Evolutionary conservation across 2,797 vertebrate genomes (phyloP), one percentile per base, ranked within the genome.

Genomic region (Sciaenops ocellatus): DNA sequence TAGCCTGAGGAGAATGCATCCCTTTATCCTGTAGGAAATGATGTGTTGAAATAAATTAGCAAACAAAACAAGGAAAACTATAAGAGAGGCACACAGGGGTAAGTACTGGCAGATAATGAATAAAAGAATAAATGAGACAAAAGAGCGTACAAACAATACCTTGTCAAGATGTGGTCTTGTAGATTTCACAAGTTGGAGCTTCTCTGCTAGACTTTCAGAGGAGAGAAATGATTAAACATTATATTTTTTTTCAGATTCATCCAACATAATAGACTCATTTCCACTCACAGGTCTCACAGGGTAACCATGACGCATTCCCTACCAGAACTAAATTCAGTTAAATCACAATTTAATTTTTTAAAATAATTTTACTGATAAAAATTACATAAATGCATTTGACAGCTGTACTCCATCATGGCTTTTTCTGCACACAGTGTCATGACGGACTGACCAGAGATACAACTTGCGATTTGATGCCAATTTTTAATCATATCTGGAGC

Each of bases 131-230:
- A 16, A 63, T 3, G 16, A 66, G 52, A 47, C 46, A 16, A 38
- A 11, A n/a, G 57, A 41, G 38, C 22, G 38, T 5, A 18, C 1
- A 26, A 56, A 76, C 73, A 30, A 91, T 97, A 98, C 97, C 97
- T 98, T 96, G 94, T 98, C 97, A 48, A 98, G 95, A 85, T 98
- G 97, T 2, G 95, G 94, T 5, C 88, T 92, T 22, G 90, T 85
- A 60, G 93, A 73, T 89, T 95, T 93, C 73, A 95, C 75, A 74
- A 93, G 85, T 16, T 96, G 93, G 57, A 98, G 92, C 74, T 96
- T 98, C 89, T 96, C 95, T 84, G 96, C 93, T 24, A 98, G 94
- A 94, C 97, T 98, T 91, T 87, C 83, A 87, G 11, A 93, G 75
- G 57, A 84, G 52, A 87, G 41, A 81, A n/a, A 79, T 4, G 0